phyloP scores from a whole-genome alignment of 2,888 invertebrate genomes.

The Antitype chi region DNA sequence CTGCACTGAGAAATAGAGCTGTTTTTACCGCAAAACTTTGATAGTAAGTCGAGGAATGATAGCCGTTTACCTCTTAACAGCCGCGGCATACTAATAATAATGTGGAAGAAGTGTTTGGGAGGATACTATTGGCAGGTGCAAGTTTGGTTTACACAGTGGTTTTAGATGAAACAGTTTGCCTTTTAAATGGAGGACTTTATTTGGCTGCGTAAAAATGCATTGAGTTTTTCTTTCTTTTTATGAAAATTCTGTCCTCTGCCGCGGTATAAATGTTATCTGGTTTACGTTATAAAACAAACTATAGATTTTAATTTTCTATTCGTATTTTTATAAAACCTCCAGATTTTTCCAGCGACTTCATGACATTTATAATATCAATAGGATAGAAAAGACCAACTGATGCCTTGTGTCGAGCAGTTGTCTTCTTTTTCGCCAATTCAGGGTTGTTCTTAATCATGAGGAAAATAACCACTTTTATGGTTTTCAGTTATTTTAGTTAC shows the following conservation, averaged over 20 bases:
- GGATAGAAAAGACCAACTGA: too few relatives aligned
- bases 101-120: not conserved
- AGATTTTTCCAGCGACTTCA: too few relatives aligned
- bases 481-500: too few relatives aligned
- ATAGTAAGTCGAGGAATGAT: slow-evolving; percentile 13
- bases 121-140: not conserved
- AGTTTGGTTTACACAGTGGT: not conserved
- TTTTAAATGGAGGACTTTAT: not conserved
- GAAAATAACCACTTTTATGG: too few relatives aligned
- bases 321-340: too few relatives aligned
- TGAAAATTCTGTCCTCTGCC: not conserved
- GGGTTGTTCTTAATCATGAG: too few relatives aligned
- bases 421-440: too few relatives aligned
- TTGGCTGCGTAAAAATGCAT: not conserved
- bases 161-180: not conserved
- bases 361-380: too few relatives aligned
- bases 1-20: slow-evolving; percentile 28
- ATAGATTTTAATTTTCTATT: too few relatives aligned
- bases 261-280: not conserved
- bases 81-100: not conserved
- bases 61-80: not conserved
- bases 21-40: slow-evolving; percentile 32
- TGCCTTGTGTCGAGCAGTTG: too few relatives aligned
- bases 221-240: not conserved
- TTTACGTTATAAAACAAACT: too few relatives aligned